Conservation (phyloP, 2,888 invertebrate genomes). For the Dimorphilus gyrociliatus region DNA sequence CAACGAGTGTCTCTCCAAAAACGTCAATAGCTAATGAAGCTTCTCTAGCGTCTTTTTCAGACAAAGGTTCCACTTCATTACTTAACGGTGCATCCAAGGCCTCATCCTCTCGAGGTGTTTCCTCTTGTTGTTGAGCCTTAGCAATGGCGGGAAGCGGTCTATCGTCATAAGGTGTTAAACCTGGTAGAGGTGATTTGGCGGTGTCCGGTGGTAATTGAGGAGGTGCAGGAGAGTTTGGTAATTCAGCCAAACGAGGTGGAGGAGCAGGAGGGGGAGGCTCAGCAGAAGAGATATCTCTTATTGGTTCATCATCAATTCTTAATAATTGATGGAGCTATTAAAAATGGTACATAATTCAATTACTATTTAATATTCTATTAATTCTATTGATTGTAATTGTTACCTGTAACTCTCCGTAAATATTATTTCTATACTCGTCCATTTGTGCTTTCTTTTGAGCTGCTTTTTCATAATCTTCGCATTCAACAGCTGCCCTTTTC, state of each 20-base stretch:
- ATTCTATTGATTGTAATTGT: too few relatives aligned
- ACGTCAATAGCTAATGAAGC: slow-evolving; percentile 76
- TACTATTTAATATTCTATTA: too few relatives aligned
- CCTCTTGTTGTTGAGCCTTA: too few relatives aligned
- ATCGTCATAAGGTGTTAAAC: slow-evolving; percentile 54
- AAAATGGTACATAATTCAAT: too few relatives aligned
- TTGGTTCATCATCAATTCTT: too few relatives aligned
- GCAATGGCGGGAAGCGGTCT: slow-evolving; percentile 61
- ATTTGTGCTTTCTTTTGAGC: slow-evolving; percentile 72
- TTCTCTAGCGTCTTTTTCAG: slow-evolving; percentile 41
- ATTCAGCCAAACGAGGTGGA: slow-evolving; percentile 15
- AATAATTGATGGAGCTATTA: too few relatives aligned
- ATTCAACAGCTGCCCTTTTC: slow-evolving; percentile 74
- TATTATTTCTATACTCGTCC: slow-evolving; percentile 59
- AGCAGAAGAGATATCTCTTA: too few relatives aligned
- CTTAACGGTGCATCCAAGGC: too few relatives aligned
- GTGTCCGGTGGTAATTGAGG: slow-evolving; percentile 10
- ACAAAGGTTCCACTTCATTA: slow-evolving; percentile 32
- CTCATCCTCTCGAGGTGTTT: too few relatives aligned
- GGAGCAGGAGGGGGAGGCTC: slow-evolving; percentile 17
- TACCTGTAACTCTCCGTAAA: slow-evolving; percentile 51
- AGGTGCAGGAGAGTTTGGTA: slow-evolving; percentile 7
- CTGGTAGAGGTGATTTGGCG: slow-evolving; percentile 14
- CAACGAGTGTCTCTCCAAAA: slow-evolving; percentile 70
- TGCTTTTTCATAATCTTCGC: slow-evolving; percentile 78